These are phyloP conservation scores for Sinocyclocheilus maitianheensis DNA, from an alignment of 2,113 vertebrate species.

Conservation along the genomic window DNA sequence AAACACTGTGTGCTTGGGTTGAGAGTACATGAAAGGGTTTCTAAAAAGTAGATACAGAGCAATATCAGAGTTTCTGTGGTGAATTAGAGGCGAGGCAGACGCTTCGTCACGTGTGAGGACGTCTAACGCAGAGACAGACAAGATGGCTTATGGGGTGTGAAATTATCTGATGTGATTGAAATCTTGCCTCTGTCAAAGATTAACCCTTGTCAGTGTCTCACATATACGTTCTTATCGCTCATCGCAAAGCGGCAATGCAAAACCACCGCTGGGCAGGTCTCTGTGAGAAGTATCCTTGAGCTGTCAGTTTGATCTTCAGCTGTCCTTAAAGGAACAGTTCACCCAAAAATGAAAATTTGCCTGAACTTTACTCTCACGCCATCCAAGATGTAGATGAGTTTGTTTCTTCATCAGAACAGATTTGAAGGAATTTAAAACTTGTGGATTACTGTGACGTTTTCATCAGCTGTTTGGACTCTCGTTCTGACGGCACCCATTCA, in stretches of 20 bases:
- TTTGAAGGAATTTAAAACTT: not conserved
- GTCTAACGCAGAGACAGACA: not conserved
- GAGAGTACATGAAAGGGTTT: conserved; percentile 5
- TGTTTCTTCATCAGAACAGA: not conserved
- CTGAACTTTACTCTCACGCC: not conserved
- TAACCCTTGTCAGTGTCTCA: conserved; percentile 39
- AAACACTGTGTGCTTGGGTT: not conserved
- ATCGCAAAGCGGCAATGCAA: not conserved
- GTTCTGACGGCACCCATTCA: not conserved
- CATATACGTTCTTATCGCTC: conserved; percentile 23
- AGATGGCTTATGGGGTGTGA: conserved; percentile 12
- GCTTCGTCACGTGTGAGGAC: not conserved
- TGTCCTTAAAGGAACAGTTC: not conserved
- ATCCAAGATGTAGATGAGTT: too few species aligned
- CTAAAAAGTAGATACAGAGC: not conserved
- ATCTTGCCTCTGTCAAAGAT: conserved; percentile 33
- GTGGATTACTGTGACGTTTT: too few species aligned
- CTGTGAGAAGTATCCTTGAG: conserved; percentile 24
- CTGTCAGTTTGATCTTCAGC: conserved; percentile 33
- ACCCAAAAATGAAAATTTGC: not conserved
- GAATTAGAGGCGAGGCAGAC: not conserved
- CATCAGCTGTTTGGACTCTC: not conserved
- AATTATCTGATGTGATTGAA: conserved; percentile 40
- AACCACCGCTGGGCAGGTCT: conserved; percentile 16
- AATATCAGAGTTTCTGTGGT: not conserved